Percentiles rank a stretch among this genome's conserved stretches.
phyloP scores from a whole-genome alignment of 2,888 invertebrate species.

The Scaptomyza tumidula region DNA sequence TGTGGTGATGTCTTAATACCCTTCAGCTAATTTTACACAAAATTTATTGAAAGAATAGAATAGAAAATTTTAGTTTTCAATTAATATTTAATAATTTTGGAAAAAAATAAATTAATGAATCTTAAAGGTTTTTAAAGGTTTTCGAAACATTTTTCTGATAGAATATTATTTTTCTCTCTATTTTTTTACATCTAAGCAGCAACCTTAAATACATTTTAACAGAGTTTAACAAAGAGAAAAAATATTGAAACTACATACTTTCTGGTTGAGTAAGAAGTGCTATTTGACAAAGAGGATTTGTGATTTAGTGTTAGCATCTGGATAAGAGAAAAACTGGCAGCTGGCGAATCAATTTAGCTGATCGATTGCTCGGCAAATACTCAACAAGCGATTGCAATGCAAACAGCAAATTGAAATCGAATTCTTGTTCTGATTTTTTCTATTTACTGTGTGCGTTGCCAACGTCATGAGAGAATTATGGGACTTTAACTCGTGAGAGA shows the following conservation, averaged over 20 bases:
- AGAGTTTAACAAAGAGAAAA: background rate
- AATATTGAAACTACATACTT: background rate
- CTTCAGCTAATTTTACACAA: background rate
- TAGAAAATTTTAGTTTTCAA: too few relatives aligned
- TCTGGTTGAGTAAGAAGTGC: background rate
- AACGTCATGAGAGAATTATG: constrained; percentile 41
- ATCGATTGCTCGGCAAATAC: constrained; percentile 58
- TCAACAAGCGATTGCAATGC: constrained; percentile 8
- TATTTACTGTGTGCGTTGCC: constrained; percentile 24
- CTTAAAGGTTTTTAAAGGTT: too few relatives aligned
- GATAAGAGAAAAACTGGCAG: constrained; percentile 11
- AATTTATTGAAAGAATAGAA: too few relatives aligned
- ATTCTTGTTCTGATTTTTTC: background rate
- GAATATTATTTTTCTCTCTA: too few relatives aligned
- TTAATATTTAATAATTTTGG: too few relatives aligned
- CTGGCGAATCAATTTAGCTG: constrained; percentile 52
- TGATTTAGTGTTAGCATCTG: constrained; percentile 24
- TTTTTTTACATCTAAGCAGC: background rate
- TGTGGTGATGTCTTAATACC: constrained; percentile 24
- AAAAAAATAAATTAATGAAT: too few relatives aligned
- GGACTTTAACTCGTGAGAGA: constrained; percentile 24
- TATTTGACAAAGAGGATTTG: constrained; percentile 34
- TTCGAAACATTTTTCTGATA: too few relatives aligned
- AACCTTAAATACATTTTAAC: background rate
- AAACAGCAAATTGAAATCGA: constrained; percentile 35